These are phyloP conservation scores for Panurus biarmicus DNA, from an alignment of 2,113 vertebrate genomes.

Conservation along the genomic window DNA sequence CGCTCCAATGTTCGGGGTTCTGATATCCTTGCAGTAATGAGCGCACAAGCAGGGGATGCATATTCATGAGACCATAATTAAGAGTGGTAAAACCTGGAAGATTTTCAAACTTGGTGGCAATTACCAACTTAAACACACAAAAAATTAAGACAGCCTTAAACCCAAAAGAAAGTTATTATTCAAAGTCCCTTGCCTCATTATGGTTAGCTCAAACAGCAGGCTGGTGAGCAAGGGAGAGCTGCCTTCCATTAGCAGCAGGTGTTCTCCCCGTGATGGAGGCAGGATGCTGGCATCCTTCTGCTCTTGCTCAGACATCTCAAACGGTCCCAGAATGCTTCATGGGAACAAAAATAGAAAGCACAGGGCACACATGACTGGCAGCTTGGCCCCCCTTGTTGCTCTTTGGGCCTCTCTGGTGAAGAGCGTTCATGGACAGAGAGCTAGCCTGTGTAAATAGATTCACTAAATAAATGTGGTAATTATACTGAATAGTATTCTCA, in stretches of 20 bases:
- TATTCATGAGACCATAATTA: constrained; percentile 76
- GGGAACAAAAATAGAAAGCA: not conserved
- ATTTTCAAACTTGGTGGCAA: constrained; percentile 70
- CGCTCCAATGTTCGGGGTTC: not conserved
- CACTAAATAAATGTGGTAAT: constrained; percentile 62
- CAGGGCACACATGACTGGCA: not conserved
- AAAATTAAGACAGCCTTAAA: constrained; percentile 61
- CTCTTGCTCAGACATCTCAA: not conserved
- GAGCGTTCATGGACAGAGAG: not conserved
- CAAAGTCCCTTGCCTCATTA: constrained; percentile 60
- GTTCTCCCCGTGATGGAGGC: not conserved
- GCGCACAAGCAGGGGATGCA: constrained; percentile 57
- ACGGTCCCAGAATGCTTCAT: not conserved
- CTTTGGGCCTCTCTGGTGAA: constrained; percentile 10
- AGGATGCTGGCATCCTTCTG: constrained; percentile 31
- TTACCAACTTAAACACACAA: constrained; percentile 65
- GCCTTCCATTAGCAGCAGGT: constrained; percentile 38
- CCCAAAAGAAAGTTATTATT: constrained; percentile 60
- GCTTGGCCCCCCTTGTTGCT: constrained; percentile 19
- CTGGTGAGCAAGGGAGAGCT: not conserved
- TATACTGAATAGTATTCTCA: constrained; percentile 59
- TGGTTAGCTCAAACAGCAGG: constrained; percentile 7
- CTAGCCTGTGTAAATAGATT: constrained; percentile 46
- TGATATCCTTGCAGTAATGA: constrained; percentile 60
- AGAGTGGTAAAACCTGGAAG: constrained; percentile 71